These are phyloP conservation scores for Hemibagrus wyckioides DNA, from an alignment of 2,113 vertebrate genomes.

Conservation along the genomic window DNA sequence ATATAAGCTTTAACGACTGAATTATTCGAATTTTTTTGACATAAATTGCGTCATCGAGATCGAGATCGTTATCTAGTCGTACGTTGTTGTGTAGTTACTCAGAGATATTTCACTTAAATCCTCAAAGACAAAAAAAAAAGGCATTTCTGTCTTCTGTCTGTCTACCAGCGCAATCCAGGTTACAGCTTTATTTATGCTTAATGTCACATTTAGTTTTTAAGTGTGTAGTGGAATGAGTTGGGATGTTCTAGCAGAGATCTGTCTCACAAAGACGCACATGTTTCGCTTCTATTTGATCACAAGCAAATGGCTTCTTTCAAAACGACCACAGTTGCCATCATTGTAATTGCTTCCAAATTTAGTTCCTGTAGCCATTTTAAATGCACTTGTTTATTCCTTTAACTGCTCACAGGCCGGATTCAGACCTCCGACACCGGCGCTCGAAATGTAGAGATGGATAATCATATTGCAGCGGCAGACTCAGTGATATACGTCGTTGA, in stretches of 20 bases:
- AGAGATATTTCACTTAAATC: not conserved
- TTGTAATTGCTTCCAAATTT: conserved; percentile 58
- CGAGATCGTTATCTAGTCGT: not conserved
- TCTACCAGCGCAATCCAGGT: conserved; percentile 49
- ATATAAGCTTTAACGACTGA: not conserved
- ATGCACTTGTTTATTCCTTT: conserved; percentile 46
- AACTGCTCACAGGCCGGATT: conserved; percentile 26
- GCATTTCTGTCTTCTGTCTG: not conserved
- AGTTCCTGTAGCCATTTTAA: conserved; percentile 47
- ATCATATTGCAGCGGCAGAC: conserved; percentile 5
- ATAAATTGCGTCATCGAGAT: not conserved
- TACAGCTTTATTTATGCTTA: conserved; percentile 40
- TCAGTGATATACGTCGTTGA: too few relatives aligned
- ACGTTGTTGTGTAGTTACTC: not conserved
- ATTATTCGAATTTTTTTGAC: not conserved
- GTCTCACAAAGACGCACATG: conserved; percentile 32
- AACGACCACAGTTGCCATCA: conserved; percentile 49
- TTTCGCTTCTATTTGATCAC: conserved; percentile 41
- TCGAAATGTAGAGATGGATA: not conserved
- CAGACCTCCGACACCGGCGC: not conserved
- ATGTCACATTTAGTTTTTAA: conserved; percentile 37
- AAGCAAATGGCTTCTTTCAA: conserved; percentile 50
- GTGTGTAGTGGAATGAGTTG: not conserved
- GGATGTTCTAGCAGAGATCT: conserved; percentile 20
- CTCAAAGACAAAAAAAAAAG: not conserved